Conservation (phyloP, 2,888 invertebrate species). For the Pachymerium ferrugineum region DNA sequence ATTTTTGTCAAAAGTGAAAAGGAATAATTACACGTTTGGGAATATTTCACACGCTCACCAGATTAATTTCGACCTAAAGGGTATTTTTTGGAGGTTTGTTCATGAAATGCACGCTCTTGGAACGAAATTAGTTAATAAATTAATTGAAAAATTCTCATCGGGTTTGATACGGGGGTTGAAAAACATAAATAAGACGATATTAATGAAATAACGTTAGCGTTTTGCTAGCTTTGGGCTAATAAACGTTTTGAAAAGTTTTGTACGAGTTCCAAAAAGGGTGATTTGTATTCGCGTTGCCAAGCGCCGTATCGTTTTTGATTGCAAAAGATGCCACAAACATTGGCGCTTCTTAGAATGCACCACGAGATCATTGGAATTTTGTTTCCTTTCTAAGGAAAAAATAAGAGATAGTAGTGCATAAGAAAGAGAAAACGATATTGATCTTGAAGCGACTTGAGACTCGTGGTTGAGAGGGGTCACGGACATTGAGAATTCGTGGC, state of each 20-base stretch:
- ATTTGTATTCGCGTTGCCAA: no score
- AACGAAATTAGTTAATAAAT: not conserved
- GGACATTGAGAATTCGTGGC: not conserved
- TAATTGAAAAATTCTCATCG: not conserved
- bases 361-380: no score
- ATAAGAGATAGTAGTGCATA: no score
- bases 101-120: not conserved
- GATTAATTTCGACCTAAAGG: slow-evolving; percentile 1
- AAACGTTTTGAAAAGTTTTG: no score
- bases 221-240: no score
- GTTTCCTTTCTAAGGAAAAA: no score
- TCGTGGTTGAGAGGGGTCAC: not conserved
- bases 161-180: no score
- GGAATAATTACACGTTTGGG: not conserved
- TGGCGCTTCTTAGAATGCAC: no score
- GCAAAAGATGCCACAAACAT: no score
- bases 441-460: not conserved
- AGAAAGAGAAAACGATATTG: no score
- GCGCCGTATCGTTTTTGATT: no score
- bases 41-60: not conserved
- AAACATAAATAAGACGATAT: not conserved
- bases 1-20: not conserved
- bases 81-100: not conserved
- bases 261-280: no score
- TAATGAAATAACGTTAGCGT: slow-evolving; percentile 4